Evolutionary conservation across 1,140 invertebrate genomes (phyloP).

Genomic region (Physella acuta): DNA sequence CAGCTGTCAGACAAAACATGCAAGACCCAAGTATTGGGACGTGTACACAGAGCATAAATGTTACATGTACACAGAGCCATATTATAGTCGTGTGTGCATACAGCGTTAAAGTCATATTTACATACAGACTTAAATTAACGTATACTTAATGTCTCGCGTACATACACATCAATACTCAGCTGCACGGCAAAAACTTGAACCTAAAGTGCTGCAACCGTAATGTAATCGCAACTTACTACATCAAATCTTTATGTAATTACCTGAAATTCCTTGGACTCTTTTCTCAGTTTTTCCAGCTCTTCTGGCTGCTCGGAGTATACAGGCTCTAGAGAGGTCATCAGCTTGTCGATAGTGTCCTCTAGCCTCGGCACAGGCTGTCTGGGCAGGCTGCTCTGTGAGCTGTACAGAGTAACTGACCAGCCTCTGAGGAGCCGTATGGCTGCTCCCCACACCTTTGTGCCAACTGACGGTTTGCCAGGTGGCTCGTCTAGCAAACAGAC

Average conservation of each 20-base stretch:
- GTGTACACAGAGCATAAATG: too few relatives aligned
- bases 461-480: slow-evolving; percentile 52
- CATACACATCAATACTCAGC: too few relatives aligned
- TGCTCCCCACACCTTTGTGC: slow-evolving; percentile 59
- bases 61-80: too few relatives aligned
- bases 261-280: slow-evolving; percentile 61
- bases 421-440: slow-evolving; percentile 61
- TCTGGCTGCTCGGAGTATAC: slow-evolving; percentile 57
- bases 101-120: too few relatives aligned
- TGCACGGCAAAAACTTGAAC: too few relatives aligned
- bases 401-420: slow-evolving; percentile 62
- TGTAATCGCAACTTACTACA: too few relatives aligned
- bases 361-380: slow-evolving; percentile 62
- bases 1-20: slow-evolving; percentile 24
- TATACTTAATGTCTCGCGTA: too few relatives aligned
- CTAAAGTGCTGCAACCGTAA: too few relatives aligned
- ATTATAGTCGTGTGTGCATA: too few relatives aligned
- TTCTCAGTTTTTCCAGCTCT: slow-evolving; percentile 55
- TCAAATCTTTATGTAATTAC: too few relatives aligned
- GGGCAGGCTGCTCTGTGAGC: slow-evolving; percentile 61
- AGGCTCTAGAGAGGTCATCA: slow-evolving; percentile 61
- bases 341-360: slow-evolving; percentile 55
- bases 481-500: slow-evolving; percentile 54
- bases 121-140: too few relatives aligned
- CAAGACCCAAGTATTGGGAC: neutral